Base-by-base conservation (phyloP, 2,797 vertebrate species). In the Myotis pilosus region DNA sequence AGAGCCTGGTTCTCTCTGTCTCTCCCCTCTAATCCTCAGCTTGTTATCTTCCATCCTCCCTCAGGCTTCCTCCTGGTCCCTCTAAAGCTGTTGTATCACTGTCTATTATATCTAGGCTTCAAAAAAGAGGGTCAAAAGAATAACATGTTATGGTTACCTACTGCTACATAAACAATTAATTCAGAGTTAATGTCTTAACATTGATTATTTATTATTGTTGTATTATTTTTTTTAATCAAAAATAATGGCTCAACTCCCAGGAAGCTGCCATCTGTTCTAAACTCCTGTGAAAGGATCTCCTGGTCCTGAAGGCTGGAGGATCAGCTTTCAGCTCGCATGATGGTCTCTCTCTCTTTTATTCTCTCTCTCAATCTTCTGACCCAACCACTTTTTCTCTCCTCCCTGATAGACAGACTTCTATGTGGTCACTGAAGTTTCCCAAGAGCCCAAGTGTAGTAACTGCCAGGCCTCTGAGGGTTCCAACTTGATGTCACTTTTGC, bases 71-170 rank as follows among this genome's bases (percentile, higher is more conserved):
- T 60, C 2, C 1, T 81, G 12, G 3, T 66, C 6, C 62, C 28
- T 5, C 33, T 5, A 25, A 41, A 2, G 15, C 28, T 33, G 4
- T 0, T 44, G n/a, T 15, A 25, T 2, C 1, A 47, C 6, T 6
- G 16, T 1, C 0, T 11, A 3, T 44, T 16, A 64, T 3, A 2
- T 6, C 22, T 12, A 66, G 6, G 8, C 7, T 49, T 11, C 49
- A 68, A 38, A 74, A 47, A 60, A 76, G 3, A 44, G 10, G 36
- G 4, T 25, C 28, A 66, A 72, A 47, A 15, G 13, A 11, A 38
- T 6, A 51, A 49, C 5, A 44, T 36, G 2, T 25, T 8, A 8
- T 38, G 19, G 19, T 51, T 20, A 38, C 57, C 19, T 60, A 76
- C 3, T 68, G 3, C 19, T 60, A 15, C 0, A 23, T 44, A 53